These are phyloP conservation scores for Arctopsyche grandis DNA, from an alignment of 1,140 invertebrate species.

Conservation along the genomic window DNA sequence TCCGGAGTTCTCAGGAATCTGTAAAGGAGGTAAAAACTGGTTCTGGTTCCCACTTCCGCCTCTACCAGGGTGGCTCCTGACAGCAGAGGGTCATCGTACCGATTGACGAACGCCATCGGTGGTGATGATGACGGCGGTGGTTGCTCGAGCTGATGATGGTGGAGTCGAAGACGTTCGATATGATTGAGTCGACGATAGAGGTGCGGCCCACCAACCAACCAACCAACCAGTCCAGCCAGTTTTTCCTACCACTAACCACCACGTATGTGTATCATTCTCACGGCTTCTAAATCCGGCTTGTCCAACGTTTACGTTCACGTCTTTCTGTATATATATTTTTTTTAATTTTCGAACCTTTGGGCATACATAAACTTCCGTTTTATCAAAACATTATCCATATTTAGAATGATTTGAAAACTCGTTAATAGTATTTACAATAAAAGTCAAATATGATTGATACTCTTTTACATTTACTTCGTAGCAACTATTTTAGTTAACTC, in stretches of 20 bases:
- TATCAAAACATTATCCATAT: too few species aligned
- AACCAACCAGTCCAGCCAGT: slow-evolving; percentile 6
- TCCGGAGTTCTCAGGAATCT: slow-evolving; percentile 3
- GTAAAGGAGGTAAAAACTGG: slow-evolving; percentile 17
- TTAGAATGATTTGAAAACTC: too few species aligned
- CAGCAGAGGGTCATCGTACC: slow-evolving; percentile 6
- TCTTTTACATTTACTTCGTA: too few species aligned
- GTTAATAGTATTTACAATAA: too few species aligned
- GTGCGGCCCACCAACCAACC: not conserved
- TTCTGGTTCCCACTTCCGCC: slow-evolving; percentile 1
- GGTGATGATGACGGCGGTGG: not conserved
- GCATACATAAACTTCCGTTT: too few species aligned
- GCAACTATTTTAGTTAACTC: too few species aligned
- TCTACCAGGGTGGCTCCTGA: slow-evolving; percentile 12
- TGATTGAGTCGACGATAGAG: not conserved
- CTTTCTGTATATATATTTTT: not conserved
- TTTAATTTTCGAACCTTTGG: not conserved
- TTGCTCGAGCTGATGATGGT: not conserved
- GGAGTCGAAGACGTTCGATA: not conserved
- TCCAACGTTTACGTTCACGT: not conserved
- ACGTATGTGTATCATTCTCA: not conserved
- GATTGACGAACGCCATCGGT: slow-evolving; percentile 6
- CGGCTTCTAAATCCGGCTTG: not conserved
- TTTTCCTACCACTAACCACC: not conserved
- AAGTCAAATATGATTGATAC: too few species aligned